Evolutionary conservation across 1,140 invertebrate species (phyloP), one percentile per base, ranked within the genome.

Genomic region (Papilio polyxenes): DNA sequence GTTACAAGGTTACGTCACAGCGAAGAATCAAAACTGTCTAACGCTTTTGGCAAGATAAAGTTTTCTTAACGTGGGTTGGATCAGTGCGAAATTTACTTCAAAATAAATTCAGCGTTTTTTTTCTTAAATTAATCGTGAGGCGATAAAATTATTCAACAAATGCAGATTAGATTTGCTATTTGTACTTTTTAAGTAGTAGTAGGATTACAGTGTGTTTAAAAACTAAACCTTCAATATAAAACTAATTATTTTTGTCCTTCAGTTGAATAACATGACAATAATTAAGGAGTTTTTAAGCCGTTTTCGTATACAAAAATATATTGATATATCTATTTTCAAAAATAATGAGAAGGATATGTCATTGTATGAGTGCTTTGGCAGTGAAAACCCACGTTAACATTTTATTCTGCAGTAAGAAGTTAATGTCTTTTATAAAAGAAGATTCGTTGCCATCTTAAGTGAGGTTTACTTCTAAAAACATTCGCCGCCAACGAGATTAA

Each of bases 401-500:
- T 59, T 59, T 59, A 59, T n/a, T n/a, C 17, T 56, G 56, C n/a
- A 59, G 56, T 20, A 20, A 81, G 76, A 82, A 84, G 75, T 85
- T 84, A 86, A 84, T 88, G 84, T 83, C 83, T 83, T 82, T 81
- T 83, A 84, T 84, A 85, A 87, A 83, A 83, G 84, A 83, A 83
- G 78, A 82, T 83, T 81, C 84, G 81, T 81, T 81, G 82, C 83
- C 85, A 87, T 88, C 85, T 85, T 86, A 85, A 87, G 77, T 69
- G 86, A 86, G 89, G 87, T 92, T 89, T 92, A 89, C 87, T 89
- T 85, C 87, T 90, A 87, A 90, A 91, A 92, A 90, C 90, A 91
- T 92, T 90, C 88, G 87, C 86, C 81, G 81, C 87, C 86, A 89
- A 90, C 87, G 85, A 92, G 91, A 92, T 92, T 92, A 92, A 91